Evolutionary conservation across 1,140 invertebrate genomes (phyloP), one percentile per base, ranked within the genome.

Genomic region (Bombus confusus): DNA sequence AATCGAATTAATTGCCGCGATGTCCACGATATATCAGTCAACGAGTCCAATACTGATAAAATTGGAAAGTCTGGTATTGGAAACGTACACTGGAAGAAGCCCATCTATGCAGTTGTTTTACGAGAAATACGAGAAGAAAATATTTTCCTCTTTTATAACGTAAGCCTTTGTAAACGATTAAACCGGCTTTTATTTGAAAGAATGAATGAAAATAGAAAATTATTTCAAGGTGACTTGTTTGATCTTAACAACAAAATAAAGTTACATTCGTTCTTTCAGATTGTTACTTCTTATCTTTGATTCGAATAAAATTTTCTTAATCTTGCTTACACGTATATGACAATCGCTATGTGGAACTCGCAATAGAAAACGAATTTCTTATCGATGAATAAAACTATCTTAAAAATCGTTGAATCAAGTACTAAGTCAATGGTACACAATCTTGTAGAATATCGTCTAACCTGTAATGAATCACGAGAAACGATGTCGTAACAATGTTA

Each of bases 41-140:
- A 96, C 98, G 41, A 97, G 97, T 1, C 97, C 98, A 0, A 96
- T 98, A 69, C 93, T 99, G 2, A 97, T 97, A 76, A 98, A 98
- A 94, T 93, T 98, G 86, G 98, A 99, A 94, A 97, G 97, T 87
- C 91, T 98, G 15, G 96, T 97, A 0, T 93, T 97, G 34, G 96
- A 96, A 69, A 97, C 96, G 2, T 96, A 96, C 59, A 96, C 96
- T 0, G 97, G 97, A 3, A 95, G 94, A 75, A 97, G 96, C 2
- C 86, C 94, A 0, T 95, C 96, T 15, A 98, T 98, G 97, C 93
- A 94, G 2, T 91, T 96, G 0, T 97, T 97, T 91, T 98, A 98
- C 87, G 94, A 95, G 28, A 95, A 95, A 91, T 98, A 97, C 96
- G 97, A 98, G 92, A 95, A 96, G 78, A 96, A 97, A 93, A 96